Evolutionary conservation across 30 jellyfish, hydroid and myxozoan genomes (phyloP).

Genomic region (Cassiopea xamachana): DNA sequence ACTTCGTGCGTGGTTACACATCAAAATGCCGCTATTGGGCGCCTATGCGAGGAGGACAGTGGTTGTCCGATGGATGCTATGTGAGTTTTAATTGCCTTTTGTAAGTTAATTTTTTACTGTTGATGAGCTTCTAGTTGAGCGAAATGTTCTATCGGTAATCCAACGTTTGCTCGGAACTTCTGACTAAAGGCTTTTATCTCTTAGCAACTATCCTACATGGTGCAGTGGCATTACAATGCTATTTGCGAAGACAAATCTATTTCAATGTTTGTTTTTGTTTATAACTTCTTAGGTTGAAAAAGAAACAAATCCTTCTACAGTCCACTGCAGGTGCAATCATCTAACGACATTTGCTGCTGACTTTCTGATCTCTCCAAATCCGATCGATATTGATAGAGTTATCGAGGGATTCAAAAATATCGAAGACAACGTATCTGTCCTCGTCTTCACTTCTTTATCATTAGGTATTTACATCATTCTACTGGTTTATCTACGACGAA

Average conservation of each 20-base stretch:
- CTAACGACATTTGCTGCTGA: conserved; percentile 88
- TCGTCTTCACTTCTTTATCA: conserved; percentile 34
- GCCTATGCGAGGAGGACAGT: conserved; percentile 10
- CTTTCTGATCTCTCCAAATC: conserved; percentile 89
- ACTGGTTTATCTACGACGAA: conserved; percentile 54
- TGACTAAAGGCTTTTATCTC: too few species aligned
- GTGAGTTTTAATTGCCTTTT: not conserved
- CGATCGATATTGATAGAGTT: conserved; percentile 85
- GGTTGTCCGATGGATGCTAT: conserved; percentile 59
- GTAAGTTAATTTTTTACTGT: not conserved
- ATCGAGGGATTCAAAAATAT: conserved; percentile 77
- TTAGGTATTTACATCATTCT: conserved; percentile 38
- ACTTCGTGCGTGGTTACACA: conserved; percentile 46
- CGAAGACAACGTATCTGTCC: conserved; percentile 73
- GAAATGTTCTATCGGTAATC: too few species aligned
- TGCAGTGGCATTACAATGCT: not conserved
- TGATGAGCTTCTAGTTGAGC: too few species aligned
- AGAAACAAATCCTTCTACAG: conserved; percentile 54
- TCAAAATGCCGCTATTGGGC: conserved; percentile 69
- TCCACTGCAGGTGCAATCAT: conserved; percentile 88
- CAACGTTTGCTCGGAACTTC: too few species aligned
- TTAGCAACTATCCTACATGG: too few species aligned
- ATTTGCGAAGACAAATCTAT: not conserved
- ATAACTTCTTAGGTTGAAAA: conserved; percentile 66
- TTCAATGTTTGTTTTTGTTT: not conserved